Conservation (phyloP, 2,888 invertebrate species). For the Calameuta idolon region DNA sequence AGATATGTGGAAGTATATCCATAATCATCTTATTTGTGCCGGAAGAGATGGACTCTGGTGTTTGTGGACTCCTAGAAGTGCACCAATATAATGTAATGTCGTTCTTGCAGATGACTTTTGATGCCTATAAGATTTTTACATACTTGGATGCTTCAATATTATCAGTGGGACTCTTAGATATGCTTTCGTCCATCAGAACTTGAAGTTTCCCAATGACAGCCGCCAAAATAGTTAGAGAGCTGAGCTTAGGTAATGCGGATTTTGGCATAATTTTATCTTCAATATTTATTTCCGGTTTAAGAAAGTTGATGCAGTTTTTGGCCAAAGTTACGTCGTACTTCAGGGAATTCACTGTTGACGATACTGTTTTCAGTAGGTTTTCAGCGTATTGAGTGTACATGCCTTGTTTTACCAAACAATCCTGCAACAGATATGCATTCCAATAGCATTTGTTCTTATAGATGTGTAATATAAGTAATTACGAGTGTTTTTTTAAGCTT, state of each 20-base stretch:
- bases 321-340: constrained; percentile 74
- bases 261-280: constrained; percentile 62
- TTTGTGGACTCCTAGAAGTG: constrained; percentile 36
- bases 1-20: constrained; percentile 76
- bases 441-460: constrained; percentile 11
- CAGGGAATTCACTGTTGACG: constrained; percentile 76
- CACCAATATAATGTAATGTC: background rate
- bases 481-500: constrained; percentile 10
- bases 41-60: constrained; percentile 46
- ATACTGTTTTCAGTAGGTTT: constrained; percentile 78
- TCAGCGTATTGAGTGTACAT: constrained; percentile 85
- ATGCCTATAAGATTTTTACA: constrained; percentile 28
- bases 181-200: constrained; percentile 71
- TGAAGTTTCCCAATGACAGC: constrained; percentile 82
- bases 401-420: constrained; percentile 90
- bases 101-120: background rate
- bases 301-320: constrained; percentile 71
- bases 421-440: constrained; percentile 63
- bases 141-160: constrained; percentile 61
- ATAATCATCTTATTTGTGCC: constrained; percentile 67
- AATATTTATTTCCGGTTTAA: constrained; percentile 68
- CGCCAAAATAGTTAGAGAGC: constrained; percentile 82
- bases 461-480: constrained; percentile 2
- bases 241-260: constrained; percentile 73
- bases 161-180: constrained; percentile 55